phyloP scores from a whole-genome alignment of 2,888 invertebrate species.

The Galeruca laticollis region DNA sequence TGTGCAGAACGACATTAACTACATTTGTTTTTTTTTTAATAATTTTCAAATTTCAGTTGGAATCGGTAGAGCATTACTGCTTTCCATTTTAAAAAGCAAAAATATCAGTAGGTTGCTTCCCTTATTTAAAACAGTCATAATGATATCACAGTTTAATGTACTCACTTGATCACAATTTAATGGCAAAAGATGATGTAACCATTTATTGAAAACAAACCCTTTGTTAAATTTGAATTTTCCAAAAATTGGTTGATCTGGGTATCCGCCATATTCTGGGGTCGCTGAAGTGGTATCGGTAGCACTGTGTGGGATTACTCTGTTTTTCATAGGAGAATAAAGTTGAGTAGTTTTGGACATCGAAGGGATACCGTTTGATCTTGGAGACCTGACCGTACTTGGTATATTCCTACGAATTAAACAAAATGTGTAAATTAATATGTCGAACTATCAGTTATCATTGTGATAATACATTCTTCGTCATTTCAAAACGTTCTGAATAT shows the following conservation, averaged over 20 bases:
- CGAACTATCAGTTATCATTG: too few species aligned
- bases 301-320: background rate
- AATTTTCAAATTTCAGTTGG: too few species aligned
- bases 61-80: too few species aligned
- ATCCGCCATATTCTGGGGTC: conserved; percentile 3
- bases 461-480: too few species aligned
- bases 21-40: too few species aligned
- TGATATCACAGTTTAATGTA: background rate
- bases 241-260: conserved; percentile 44
- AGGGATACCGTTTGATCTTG: background rate
- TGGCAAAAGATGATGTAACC: conserved; percentile 50
- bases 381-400: background rate
- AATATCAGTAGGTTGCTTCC: too few species aligned
- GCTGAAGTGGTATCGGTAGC: background rate
- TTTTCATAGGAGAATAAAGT: background rate
- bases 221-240: conserved; percentile 41
- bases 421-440: background rate
- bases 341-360: background rate
- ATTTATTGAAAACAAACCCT: conserved; percentile 44
- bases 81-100: too few species aligned
- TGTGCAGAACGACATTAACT: too few species aligned
- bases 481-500: too few species aligned
- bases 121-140: too few species aligned
- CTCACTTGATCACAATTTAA: conserved; percentile 27
- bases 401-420: background rate